These are phyloP conservation scores for Andrena camellia DNA, from an alignment of 2,888 invertebrate species.

Conservation along the genomic window DNA sequence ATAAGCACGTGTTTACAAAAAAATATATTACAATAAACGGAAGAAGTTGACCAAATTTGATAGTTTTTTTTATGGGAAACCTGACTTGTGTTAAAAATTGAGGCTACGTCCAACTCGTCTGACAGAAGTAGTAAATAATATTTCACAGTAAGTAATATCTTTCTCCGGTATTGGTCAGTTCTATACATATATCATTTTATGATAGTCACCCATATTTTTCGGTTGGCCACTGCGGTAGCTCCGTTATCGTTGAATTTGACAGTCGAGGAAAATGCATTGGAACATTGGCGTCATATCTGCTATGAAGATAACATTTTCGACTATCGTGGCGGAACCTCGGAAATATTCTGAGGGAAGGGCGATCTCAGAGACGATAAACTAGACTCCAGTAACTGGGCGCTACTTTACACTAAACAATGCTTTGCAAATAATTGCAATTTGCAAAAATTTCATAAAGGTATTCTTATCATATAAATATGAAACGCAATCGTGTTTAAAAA, in stretches of 20 bases:
- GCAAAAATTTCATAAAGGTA: no score
- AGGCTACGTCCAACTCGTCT: not conserved
- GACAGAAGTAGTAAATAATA: not conserved
- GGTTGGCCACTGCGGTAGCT: not conserved
- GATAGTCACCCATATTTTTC: not conserved
- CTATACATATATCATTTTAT: not conserved
- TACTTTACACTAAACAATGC: not conserved
- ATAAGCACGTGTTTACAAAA: no score
- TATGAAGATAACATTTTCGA: not conserved
- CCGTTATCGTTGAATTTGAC: not conserved
- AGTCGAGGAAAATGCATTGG: not conserved
- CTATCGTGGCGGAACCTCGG: not conserved
- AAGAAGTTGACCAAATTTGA: no score
- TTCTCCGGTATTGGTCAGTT: not conserved
- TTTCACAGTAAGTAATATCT: not conserved
- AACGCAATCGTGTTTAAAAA: no score
- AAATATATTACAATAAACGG: no score
- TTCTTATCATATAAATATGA: no score
- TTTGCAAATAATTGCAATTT: no score
- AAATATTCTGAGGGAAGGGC: not conserved
- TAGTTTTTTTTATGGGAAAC: no score
- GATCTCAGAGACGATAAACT: not conserved
- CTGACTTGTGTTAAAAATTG: not conserved
- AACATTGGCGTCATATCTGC: not conserved
- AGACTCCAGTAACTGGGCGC: not conserved